Base-by-base conservation (phyloP, 2,113 vertebrate genomes). In the Cisticola juncidis region DNA sequence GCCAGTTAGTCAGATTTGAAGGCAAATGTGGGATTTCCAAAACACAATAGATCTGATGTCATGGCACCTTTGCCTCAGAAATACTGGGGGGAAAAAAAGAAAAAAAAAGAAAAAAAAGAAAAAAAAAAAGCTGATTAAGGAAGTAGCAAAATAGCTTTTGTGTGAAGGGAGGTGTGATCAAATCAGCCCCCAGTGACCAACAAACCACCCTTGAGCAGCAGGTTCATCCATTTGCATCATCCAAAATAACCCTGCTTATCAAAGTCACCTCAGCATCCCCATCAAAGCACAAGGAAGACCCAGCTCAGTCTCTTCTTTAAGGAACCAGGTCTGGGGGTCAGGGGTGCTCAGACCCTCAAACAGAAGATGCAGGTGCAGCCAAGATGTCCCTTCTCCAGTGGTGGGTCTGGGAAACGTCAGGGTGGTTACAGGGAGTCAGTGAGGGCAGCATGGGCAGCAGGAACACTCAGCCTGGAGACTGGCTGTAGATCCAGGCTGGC, bases 321-420 rank as follows among this genome's bases (percentile, higher is more conserved):
- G 21, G 12, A 38, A 26, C 12, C 25, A 44, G 14, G 4, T n/a
- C 25, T 61, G 61, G 29, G 22, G 12, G 4, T 66, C 28, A 62
- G 14, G 58, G 25, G 9, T 57, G 42, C 18, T 66, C 45, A 73
- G 45, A 47, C 13, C 7, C 20, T 78, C 31, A n/a, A n/a, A 80
- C 5, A 12, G 22, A 62, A 33, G n/a, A 25, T 17, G 19, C n/a
- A 70, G 48, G 20, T 70, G 22, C 40, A 44, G 18, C 22, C 0
- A 1, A 26, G 44, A 5, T 6, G 10, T 68, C 10, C 45, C 33
- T 72, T 48, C 25, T 61, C 26, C 54, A 0, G 0, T 57, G n/a
- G 14, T 51, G 57, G 16, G 11, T 45, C 35, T 76, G 71, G 38
- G 40, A 65, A 17, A 31, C 6, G 20, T 17, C 28, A n/a, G 14